These are phyloP conservation scores for Falco naumanni DNA, from an alignment of 2,797 vertebrate species.

Conservation along the genomic window DNA sequence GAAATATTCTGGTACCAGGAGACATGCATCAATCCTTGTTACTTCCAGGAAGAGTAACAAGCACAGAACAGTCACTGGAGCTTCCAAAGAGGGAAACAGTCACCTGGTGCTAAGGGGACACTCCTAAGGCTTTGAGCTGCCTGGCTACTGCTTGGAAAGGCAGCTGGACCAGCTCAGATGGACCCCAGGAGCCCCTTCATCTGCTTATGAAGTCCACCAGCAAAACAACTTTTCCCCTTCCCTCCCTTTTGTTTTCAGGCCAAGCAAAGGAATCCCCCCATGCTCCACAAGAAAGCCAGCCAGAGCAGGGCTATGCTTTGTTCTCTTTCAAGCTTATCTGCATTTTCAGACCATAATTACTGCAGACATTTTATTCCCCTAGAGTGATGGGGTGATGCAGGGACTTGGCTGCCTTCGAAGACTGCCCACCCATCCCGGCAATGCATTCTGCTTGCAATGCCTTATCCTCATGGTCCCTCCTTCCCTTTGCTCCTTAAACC, in stretches of 20 bases:
- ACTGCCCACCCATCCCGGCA: not conserved
- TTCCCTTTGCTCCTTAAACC: not conserved
- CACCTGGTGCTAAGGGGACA: not conserved
- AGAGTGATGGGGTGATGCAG: not conserved
- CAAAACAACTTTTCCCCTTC: not conserved
- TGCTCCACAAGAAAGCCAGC: not conserved
- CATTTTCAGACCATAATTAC: not conserved
- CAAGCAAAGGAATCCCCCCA: not conserved
- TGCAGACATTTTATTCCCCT: not conserved
- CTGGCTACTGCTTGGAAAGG: not conserved
- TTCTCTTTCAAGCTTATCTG: not conserved
- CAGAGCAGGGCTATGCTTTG: not conserved
- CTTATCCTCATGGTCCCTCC: not conserved
- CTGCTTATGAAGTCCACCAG: not conserved
- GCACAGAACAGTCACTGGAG: not conserved
- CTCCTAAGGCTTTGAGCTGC: not conserved
- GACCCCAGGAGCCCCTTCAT: not conserved
- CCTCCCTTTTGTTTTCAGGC: not conserved
- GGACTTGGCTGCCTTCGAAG: not conserved
- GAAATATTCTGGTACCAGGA: not conserved
- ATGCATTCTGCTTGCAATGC: not conserved
- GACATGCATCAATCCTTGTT: not conserved
- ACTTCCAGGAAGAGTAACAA: not conserved
- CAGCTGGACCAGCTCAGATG: not conserved
- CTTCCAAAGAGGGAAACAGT: not conserved